Evolutionary conservation across 2,888 invertebrate genomes (phyloP).

Genomic region (Meliscaeva auricollis): DNA sequence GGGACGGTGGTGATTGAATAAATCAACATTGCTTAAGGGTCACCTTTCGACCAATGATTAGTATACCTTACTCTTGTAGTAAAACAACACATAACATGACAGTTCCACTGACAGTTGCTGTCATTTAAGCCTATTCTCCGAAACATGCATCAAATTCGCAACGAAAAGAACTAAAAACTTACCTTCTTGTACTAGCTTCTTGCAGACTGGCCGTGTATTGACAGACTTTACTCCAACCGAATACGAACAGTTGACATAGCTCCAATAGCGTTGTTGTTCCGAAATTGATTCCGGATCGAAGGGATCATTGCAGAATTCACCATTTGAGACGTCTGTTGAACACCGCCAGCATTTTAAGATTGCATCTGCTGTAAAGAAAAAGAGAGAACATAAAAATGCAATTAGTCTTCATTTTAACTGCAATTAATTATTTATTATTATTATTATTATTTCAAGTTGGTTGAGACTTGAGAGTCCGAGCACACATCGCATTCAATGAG

Average conservation of each 20-base stretch:
- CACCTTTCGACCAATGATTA: constrained; percentile 11
- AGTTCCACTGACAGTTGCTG: constrained; percentile 45
- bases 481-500: constrained; percentile 29
- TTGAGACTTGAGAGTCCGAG: constrained; percentile 10
- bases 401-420: constrained; percentile 40
- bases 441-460: constrained; percentile 21
- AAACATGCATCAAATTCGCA: background rate
- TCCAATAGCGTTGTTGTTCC: constrained; percentile 84
- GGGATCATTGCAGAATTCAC: constrained; percentile 89
- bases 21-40: constrained; percentile 56
- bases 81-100: constrained; percentile 36
- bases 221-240: constrained; percentile 84
- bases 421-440: constrained; percentile 31
- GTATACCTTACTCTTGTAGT: background rate
- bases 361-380: constrained; percentile 85
- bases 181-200: constrained; percentile 91
- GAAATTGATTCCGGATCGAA: constrained; percentile 86
- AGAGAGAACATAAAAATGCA: constrained; percentile 22
- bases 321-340: constrained; percentile 87
- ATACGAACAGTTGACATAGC: constrained; percentile 84
- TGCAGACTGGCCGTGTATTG: constrained; percentile 88
- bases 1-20: constrained; percentile 35
- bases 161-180: constrained; percentile 82
- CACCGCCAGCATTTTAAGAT: constrained; percentile 91
- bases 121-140: constrained; percentile 3